Base-by-base conservation (phyloP, 2,113 vertebrate genomes). In the Actenoides hombroni region DNA sequence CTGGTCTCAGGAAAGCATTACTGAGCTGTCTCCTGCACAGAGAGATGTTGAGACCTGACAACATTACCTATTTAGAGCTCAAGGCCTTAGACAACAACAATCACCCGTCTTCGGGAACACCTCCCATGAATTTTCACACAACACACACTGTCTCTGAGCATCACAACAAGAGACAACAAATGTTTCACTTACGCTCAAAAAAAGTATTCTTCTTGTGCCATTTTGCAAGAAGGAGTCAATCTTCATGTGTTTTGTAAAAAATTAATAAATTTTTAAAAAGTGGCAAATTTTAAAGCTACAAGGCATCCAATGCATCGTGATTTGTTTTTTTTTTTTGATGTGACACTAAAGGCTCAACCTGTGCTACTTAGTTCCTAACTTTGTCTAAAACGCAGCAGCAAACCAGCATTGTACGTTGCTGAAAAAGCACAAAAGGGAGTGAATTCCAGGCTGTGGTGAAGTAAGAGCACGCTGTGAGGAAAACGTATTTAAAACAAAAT, bases 81-180 rank as follows among this genome's bases (percentile, higher is more conserved):
- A 49, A 78, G 15, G 18, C 28, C 14, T 49, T 11, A 42, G 23
- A 49, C 0, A 0, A 29, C 0, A 0, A 78, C 11, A 37, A 73
- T 33, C 10, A 28, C 16, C 8, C 37, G 7, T 24, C 56, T 73
- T 16, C 13, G 49, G 24, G 53, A 49, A 65, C 39, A 16, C 18
- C 19, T 83, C 40, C 54, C 40, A 6, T 28, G 29, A 53, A 35
- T 40, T 28, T 69, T 53, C 42, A 57, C 33, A 26, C 19, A 33
- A 35, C 15, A 28, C 17, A 23, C 4, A 14, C 40, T 40, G 13
- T 16, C 54, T 17, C 26, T 39, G 12, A 13, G 46, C 24, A 31
- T 3, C 10, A 28, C 13, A 18, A 70, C 51, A 64, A 64, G 21
- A 59, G 11, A 9, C 24, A 61, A 53, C 0, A 0, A 23, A 73